Evolutionary conservation across 2,113 vertebrate genomes (phyloP).

Genomic region (Eira barbara): DNA sequence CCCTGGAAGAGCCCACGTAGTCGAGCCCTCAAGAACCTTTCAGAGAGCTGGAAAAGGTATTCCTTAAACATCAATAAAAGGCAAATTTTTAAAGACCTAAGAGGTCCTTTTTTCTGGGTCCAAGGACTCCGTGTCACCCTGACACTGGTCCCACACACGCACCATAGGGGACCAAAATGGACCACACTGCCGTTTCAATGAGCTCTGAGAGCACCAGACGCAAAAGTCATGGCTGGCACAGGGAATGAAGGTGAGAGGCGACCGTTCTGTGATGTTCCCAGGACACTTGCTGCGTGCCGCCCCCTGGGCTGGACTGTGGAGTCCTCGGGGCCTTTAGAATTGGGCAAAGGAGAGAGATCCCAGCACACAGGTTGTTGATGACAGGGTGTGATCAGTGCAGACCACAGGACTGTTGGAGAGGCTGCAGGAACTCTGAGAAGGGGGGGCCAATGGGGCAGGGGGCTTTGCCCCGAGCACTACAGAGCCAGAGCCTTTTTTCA

Average conservation of each 20-base stretch:
- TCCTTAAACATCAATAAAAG: neutral
- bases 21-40: neutral
- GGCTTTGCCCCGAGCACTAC: neutral
- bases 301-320: neutral
- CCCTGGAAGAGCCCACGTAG: neutral
- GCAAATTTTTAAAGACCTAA: neutral
- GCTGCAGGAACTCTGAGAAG: rapidly evolving
- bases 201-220: neutral
- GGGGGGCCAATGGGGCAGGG: rapidly evolving
- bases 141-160: rapidly evolving
- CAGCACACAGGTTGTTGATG: neutral
- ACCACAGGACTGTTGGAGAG: rapidly evolving
- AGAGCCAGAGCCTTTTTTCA: neutral
- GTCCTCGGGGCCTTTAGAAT: neutral
- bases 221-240: rapidly evolving
- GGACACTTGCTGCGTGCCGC: rapidly evolving
- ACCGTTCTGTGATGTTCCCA: rapidly evolving
- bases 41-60: neutral
- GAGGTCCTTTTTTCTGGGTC: neutral
- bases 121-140: neutral
- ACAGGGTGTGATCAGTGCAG: rapidly evolving
- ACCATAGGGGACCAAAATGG: neutral
- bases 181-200: rapidly evolving
- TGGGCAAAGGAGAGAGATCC: neutral
- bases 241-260: rapidly evolving